Evolutionary conservation across 2,797 vertebrate genomes (phyloP).

Genomic region (Cichlasoma orientale): DNA sequence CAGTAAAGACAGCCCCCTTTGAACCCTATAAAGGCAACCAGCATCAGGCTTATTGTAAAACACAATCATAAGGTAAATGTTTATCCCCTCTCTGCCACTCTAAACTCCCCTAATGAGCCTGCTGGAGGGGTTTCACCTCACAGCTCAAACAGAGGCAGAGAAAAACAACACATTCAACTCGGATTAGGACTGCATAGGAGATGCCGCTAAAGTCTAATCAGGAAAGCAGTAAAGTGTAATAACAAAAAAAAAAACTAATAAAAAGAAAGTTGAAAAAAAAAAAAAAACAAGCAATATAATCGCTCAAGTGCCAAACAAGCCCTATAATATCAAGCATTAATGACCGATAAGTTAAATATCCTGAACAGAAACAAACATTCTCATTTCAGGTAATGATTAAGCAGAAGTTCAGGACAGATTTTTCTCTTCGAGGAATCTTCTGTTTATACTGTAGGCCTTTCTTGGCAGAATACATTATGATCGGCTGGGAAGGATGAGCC

Average conservation of each 20-base stretch:
- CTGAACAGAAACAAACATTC: slow-evolving; percentile 10
- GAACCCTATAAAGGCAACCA: slow-evolving; percentile 91
- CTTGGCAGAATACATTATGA: slow-evolving; percentile 30
- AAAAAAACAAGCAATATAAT: too few relatives aligned
- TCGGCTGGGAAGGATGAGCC: slow-evolving; percentile 66
- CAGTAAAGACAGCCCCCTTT: slow-evolving; percentile 88
- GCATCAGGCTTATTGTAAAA: slow-evolving; percentile 90
- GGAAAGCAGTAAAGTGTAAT: slow-evolving; percentile 40
- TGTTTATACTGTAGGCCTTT: slow-evolving; percentile 36
- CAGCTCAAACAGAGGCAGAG: slow-evolving; percentile 35
- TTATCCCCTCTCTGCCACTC: slow-evolving; percentile 85
- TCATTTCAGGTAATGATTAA: not conserved
- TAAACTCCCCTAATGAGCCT: slow-evolving; percentile 87
- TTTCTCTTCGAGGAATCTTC: slow-evolving; percentile 19
- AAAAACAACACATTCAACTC: slow-evolving; percentile 45
- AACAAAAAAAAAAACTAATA: slow-evolving; percentile 11
- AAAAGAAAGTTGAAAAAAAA: not conserved
- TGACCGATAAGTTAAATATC: not conserved
- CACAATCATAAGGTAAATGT: slow-evolving; percentile 91
- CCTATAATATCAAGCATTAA: not conserved
- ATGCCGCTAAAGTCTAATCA: slow-evolving; percentile 38
- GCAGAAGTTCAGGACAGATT: not conserved
- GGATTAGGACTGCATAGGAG: slow-evolving; percentile 45
- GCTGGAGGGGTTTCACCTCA: slow-evolving; percentile 58
- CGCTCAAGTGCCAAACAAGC: not conserved